Conservation (phyloP, 2,888 invertebrate genomes). For the Hydroisotoma schaefferi region DNA sequence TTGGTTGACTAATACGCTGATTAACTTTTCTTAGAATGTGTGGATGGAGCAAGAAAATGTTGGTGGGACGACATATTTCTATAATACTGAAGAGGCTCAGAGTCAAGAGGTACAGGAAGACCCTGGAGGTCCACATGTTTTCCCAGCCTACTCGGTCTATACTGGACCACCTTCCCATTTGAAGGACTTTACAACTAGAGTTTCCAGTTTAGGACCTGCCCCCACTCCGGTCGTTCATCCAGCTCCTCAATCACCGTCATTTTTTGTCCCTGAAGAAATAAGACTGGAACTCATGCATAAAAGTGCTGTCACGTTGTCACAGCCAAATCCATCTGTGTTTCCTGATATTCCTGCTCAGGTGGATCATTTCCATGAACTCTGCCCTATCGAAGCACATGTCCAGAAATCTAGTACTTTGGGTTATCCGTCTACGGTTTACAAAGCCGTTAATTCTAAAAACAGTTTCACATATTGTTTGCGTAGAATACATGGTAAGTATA, state of each 20-base stretch:
- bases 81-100: constrained; percentile 53
- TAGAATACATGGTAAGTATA: constrained; percentile 71
- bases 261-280: constrained; percentile 81
- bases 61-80: constrained; percentile 93
- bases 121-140: constrained; percentile 34
- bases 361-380: constrained; percentile 83
- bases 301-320: constrained; percentile 68
- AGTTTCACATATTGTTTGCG: constrained; percentile 81
- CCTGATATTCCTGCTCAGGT: constrained; percentile 80
- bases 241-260: constrained; percentile 55
- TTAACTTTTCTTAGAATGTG: constrained; percentile 7
- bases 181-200: constrained; percentile 50
- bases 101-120: constrained; percentile 33
- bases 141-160: constrained; percentile 60
- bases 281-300: constrained; percentile 72
- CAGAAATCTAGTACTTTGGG: constrained; percentile 68
- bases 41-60: constrained; percentile 69
- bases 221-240: constrained; percentile 44
- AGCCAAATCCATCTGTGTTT: constrained; percentile 66
- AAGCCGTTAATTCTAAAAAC: constrained; percentile 81
- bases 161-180: constrained; percentile 63
- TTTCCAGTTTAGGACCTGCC: constrained; percentile 30
- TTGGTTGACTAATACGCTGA: neutral
- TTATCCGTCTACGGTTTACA: constrained; percentile 79
- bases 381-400: constrained; percentile 71